Percentiles rank a stretch among this genome's conserved stretches.
phyloP scores from a whole-genome alignment of 2,113 vertebrate species.

The Corythaixoides concolor region DNA sequence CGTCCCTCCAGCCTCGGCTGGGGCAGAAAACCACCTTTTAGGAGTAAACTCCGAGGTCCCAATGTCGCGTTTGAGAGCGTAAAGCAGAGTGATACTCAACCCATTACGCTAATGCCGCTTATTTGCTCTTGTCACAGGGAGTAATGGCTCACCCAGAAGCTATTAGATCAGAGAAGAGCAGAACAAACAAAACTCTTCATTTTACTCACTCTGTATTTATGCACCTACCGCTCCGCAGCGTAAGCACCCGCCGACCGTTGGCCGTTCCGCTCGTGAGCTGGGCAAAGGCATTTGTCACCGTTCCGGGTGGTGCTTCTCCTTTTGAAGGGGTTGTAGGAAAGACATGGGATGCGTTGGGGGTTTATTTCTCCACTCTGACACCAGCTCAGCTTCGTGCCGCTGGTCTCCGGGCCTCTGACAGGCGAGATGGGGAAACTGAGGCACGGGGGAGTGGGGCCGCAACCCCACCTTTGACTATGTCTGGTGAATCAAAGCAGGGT shows the following conservation, averaged over 20 bases:
- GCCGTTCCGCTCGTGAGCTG: not conserved
- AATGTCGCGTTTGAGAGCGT: not conserved
- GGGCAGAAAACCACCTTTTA: not conserved
- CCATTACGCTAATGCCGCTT: slow-evolving; percentile 50
- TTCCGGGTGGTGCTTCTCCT: not conserved
- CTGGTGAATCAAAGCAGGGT: not conserved
- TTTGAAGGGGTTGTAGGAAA: not conserved
- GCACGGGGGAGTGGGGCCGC: not conserved
- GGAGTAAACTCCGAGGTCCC: not conserved
- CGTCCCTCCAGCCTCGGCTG: not conserved
- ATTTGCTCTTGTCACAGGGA: slow-evolving; percentile 36
- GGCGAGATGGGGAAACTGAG: not conserved
- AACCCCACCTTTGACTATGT: rapidly evolving
- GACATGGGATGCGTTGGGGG: not conserved
- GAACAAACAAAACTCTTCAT: slow-evolving; percentile 65
- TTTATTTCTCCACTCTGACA: not conserved
- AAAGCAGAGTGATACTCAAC: slow-evolving; percentile 7
- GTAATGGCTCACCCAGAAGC: slow-evolving; percentile 65
- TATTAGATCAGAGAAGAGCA: slow-evolving; percentile 55
- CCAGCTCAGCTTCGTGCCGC: not conserved
- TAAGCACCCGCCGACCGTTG: not conserved
- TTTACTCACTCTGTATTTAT: slow-evolving; percentile 43
- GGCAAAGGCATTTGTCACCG: not conserved
- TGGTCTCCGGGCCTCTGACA: not conserved
- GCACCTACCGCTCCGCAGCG: not conserved